Base-by-base conservation (phyloP, 2,888 invertebrate genomes). In the Amphipoea oculea region DNA sequence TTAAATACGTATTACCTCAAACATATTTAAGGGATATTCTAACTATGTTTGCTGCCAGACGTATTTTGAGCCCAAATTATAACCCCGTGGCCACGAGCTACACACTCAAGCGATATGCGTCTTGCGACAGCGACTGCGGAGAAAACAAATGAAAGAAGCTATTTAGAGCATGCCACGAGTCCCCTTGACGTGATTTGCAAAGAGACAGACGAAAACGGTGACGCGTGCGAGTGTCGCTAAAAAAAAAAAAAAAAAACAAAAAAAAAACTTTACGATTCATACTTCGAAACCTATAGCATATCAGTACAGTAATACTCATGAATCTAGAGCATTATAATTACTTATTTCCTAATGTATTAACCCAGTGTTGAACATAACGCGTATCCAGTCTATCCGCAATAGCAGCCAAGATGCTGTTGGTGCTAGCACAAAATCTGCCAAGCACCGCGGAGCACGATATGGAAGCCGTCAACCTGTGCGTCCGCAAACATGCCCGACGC, bases 21-120 rank as follows among this genome's bases (percentile, higher is more conserved):
- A 85, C 71, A 79, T 78, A 86, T 76, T 79, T 76, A 20, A 73
- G 78, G 54, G 57, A 87, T 76, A 87, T 85, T 83, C 83, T 79
- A 84, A 86, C 78, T 79, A 84, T 81, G 79, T 87, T 87, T 87
- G 76, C 78, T 65, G 45, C 48, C 45, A 51, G 40, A 62, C 45
- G 70, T 65, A 84, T 80, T 62, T 54, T 5, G 54, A 66, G 70
- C 75, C 76, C 67, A 84, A 88, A 86, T 71, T 86, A 80, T 82
- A 62, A 62, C 5, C n/a, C 40, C 2, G 11, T 42, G 40, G 6
- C 2, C 71, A n/a, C n/a, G 17, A 57, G 6, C 0, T 9, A 40
- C 6, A n/a, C 1, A 17, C 17, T 71, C 17, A 40, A 71, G n/a
- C 20, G n/a, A 42, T 17, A 11, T 6, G 60, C 17, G 17, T 42